These are phyloP conservation scores for Dendrolimus punctatus DNA, from an alignment of 1,140 invertebrate species.

Conservation along the genomic window DNA sequence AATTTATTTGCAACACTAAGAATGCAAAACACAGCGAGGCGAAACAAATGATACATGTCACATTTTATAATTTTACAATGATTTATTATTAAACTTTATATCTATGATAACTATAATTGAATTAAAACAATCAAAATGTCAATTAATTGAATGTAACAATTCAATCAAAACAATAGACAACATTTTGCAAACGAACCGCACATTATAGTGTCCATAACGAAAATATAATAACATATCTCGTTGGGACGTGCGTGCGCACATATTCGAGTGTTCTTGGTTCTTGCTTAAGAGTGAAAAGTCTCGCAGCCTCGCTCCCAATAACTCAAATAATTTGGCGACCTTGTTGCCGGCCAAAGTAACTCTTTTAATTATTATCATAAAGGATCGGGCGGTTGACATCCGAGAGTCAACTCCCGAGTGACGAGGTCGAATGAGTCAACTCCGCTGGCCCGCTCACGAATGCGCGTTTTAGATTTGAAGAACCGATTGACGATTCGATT, in stretches of 20 bases:
- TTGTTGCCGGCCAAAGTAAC: conserved; percentile 41
- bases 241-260: conserved; percentile 25
- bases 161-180: conserved; percentile 9
- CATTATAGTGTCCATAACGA: conserved; percentile 41
- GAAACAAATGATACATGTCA: too few relatives aligned
- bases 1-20: too few relatives aligned
- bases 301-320: conserved; percentile 51
- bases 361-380: conserved; percentile 48
- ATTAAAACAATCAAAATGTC: too few relatives aligned
- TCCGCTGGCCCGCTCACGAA: conserved; percentile 10
- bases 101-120: too few relatives aligned
- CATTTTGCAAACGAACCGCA: not conserved
- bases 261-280: conserved; percentile 4
- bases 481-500: conserved; percentile 1
- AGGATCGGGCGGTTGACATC: conserved; percentile 46
- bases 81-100: too few relatives aligned
- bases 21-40: too few relatives aligned
- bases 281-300: conserved; percentile 41
- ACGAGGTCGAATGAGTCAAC: conserved; percentile 19
- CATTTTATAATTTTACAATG: too few relatives aligned
- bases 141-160: not conserved
- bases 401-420: conserved; percentile 23
- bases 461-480: conserved; percentile 3
- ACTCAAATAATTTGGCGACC: conserved; percentile 52
- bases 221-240: conserved; percentile 48